Conservation (phyloP, 2,113 vertebrate genomes). For the Otolemur garnettii region DNA sequence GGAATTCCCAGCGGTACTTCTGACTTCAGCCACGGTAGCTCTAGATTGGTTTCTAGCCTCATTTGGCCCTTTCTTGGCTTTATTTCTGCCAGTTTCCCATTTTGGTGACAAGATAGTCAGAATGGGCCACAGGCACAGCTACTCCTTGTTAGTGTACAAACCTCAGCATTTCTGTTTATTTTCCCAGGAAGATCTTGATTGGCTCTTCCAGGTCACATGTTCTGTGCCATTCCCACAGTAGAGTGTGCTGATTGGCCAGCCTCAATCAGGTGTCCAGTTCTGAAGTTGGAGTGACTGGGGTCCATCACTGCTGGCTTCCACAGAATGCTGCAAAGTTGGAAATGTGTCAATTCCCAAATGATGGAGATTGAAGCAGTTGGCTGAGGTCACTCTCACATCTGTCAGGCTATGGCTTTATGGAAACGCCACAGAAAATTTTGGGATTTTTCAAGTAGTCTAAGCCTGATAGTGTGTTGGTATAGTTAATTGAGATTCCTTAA, state of each 20-base stretch:
- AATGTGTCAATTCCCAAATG: background rate
- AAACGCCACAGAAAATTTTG: background rate
- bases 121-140: background rate
- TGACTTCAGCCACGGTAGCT: background rate
- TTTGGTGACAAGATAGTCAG: background rate
- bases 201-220: background rate
- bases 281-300: background rate
- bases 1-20: background rate
- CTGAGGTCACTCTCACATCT: background rate
- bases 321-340: background rate
- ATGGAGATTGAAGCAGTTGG: background rate
- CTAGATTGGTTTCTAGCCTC: background rate
- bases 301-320: rapidly evolving
- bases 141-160: background rate
- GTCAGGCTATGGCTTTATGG: background rate
- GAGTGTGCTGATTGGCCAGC: background rate
- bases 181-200: background rate
- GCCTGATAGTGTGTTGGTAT: background rate
- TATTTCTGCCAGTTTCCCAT: background rate
- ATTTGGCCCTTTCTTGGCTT: background rate
- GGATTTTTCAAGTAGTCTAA: background rate
- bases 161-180: background rate
- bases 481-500: background rate
- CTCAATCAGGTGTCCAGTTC: background rate
- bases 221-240: background rate